Evolutionary conservation across 2,888 invertebrate species (phyloP), one percentile per base, ranked within the genome.

Genomic region (Drosophila pseudotalamancana): DNA sequence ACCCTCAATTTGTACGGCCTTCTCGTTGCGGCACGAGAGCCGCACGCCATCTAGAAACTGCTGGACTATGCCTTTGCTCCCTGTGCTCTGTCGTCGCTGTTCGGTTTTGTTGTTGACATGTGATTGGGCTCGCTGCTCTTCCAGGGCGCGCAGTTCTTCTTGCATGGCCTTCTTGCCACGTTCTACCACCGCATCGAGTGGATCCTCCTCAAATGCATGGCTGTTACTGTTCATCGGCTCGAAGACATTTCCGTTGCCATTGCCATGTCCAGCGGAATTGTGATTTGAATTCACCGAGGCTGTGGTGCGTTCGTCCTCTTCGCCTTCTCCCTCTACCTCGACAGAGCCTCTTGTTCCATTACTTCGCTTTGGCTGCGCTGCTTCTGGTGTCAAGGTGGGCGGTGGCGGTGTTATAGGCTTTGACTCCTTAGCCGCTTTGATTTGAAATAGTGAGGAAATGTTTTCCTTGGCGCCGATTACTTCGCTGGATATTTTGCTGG

Each of bases 251-350:
- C 81, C 85, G 29, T 88, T 88, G 0, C 80, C 87, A 34, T 88
- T 86, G 4, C 83, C 46, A 14, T 32, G 59, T 3, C 16, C 83
- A 0, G 77, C 72, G 1, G 87, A 87, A 21, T 87, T 88, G 35
- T 88, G 86, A 42, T 88, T 90, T 0, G 91, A 91, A 57, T 90
- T 91, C 0, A 90, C 90, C 0, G 91, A 91, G 4, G 91, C 91
- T 1, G 91, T 91, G 8, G 91, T 91, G 1, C 90, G 80, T 55
- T 91, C 91, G 57, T 91, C 91, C 53, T 90, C 90, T 46, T 85
- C 65, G 0, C 55, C 84, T 21, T 86, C 86, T 2, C 62, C 46
- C 3, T 90, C 91, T 40, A 82, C 77, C 25, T 84, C 73, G 2
- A 27, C 68, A 2, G 74, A 79, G 9, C 72, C 82, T 5, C 71